Conservation (phyloP, 2,113 vertebrate species). For the Pseudopodoces humilis region DNA sequence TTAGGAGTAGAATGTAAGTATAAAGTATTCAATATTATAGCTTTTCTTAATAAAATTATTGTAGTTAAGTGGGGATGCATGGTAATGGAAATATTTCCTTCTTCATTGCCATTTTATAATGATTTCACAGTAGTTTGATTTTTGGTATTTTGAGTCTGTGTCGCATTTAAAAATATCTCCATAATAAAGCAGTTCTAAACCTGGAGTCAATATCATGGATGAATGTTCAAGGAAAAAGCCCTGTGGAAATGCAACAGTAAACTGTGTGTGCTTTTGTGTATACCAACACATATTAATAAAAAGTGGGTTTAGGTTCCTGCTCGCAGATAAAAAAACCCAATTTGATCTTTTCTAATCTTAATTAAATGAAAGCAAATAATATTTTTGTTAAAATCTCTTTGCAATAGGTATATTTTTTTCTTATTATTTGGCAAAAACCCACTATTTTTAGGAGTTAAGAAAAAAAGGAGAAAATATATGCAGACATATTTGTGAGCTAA, state of each 20-base stretch:
- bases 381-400: not conserved
- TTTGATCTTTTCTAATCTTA: not conserved
- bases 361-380: not conserved
- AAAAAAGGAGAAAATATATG: slow-evolving; percentile 1
- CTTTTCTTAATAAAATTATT: not conserved
- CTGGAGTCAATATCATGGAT: not conserved
- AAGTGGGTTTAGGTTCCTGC: not conserved
- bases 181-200: not conserved
- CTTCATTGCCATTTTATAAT: not conserved
- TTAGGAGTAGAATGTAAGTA: not conserved
- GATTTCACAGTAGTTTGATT: not conserved
- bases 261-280: not conserved
- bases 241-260: not conserved
- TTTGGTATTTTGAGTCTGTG: not conserved
- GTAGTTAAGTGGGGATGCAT: not conserved
- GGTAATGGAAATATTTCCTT: not conserved
- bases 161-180: not conserved
- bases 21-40: not conserved
- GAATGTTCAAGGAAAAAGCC: not conserved
- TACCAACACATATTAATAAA: not conserved
- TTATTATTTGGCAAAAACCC: not conserved
- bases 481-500: not conserved
- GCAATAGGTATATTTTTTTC: not conserved
- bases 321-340: not conserved
- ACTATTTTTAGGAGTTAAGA: not conserved